Conservation (phyloP, 2,888 invertebrate genomes). For the Selenia dentaria region DNA sequence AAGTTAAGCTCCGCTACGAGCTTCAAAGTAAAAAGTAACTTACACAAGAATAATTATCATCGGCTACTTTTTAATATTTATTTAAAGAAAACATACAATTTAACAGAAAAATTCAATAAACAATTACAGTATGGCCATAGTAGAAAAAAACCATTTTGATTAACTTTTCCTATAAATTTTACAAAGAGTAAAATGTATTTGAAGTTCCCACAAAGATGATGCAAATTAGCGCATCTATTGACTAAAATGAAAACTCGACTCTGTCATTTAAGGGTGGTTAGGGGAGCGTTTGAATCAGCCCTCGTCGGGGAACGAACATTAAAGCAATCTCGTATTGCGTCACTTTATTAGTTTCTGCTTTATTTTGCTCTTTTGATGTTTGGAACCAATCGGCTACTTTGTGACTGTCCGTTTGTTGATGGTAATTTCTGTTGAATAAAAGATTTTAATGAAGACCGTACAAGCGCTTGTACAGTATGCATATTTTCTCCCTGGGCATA, state of each 20-base stretch:
- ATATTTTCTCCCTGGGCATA: too few species aligned
- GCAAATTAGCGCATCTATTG: conserved; percentile 82
- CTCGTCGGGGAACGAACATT: conserved; percentile 75
- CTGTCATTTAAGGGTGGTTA: conserved; percentile 66
- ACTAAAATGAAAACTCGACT: conserved; percentile 70
- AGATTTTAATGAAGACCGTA: conserved; percentile 15
- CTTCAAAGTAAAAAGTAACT: too few species aligned
- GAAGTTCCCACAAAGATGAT: conserved; percentile 61
- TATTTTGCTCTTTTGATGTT: conserved; percentile 79
- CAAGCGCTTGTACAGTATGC: not conserved
- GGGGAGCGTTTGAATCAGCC: conserved; percentile 77
- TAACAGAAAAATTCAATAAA: too few species aligned
- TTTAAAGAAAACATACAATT: too few species aligned
- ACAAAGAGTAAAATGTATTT: conserved; percentile 9
- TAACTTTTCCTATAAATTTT: conserved; percentile 49
- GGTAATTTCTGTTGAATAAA: conserved; percentile 38
- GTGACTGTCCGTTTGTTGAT: conserved; percentile 49
- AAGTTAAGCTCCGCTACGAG: too few species aligned
- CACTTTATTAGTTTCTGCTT: conserved; percentile 79
- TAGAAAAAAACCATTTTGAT: conserved; percentile 13
- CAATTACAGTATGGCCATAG: too few species aligned
- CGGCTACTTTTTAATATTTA: too few species aligned
- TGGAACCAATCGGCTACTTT: conserved; percentile 65
- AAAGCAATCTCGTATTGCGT: conserved; percentile 78
- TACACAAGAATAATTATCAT: too few species aligned